Base-by-base conservation (phyloP, 2,888 invertebrate genomes). In the Lumbricus terrestris region DNA sequence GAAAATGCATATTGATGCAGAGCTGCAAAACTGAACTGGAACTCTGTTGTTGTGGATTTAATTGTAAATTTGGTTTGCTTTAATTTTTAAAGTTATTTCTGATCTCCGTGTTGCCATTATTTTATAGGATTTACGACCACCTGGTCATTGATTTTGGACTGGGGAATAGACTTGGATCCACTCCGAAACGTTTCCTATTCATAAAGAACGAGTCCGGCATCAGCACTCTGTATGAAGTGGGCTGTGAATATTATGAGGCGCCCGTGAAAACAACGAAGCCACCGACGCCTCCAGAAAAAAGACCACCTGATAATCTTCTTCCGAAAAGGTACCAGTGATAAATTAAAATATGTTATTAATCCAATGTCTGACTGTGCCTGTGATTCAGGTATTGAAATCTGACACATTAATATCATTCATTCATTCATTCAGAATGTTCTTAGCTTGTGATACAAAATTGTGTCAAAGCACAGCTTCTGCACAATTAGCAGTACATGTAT, bases 171-270 rank as follows among this genome's bases (percentile, higher is more conserved):
- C 83, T 94, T 34, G 93, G 93, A 23, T 91, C 92, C 13, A 92
- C 91, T 15, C 93, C 93, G 0, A 93, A 92, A 34, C 88, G 93
- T 85, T 94, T 93, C 90, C 92, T 95, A 16, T 93, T 93, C 91
- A 92, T 95, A 82, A 91, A 91, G 89, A 95, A 95, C 91, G 92
- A 93, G 90, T 93, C 95, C 13, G 94, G 93, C 40, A 94, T 95
- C 34, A 94, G 83, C 91, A 93, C 90, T 94, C 94, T 92, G 91
- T 91, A 85, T 83, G 3, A 92, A 23, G 34, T 85, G 20, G 85
- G 16, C 34, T 85, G 85, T 85, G 85, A 35, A 85, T 85, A 85
- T 85, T 85, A 85, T 29, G 20, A 85, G 16, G 34, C 85, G 16
- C 85, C 85, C 6, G 35, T 93, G 23, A 92, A 92, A 90, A 93